phyloP scores from a whole-genome alignment of 2,888 invertebrate species.

The Rambutsinella grinnellia region DNA sequence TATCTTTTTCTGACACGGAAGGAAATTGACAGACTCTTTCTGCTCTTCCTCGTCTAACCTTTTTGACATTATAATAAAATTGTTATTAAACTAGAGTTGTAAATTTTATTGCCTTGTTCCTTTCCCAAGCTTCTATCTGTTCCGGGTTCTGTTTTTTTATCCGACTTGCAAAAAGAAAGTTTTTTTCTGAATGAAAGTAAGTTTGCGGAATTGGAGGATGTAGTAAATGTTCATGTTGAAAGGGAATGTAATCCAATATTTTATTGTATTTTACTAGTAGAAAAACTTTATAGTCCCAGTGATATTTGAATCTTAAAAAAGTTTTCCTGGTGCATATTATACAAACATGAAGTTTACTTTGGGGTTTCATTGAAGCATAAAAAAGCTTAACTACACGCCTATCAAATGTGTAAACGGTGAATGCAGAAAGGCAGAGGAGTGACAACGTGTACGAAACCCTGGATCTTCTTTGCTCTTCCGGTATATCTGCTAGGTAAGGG shows the following conservation, averaged over 20 bases:
- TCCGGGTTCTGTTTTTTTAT: constrained; percentile 10
- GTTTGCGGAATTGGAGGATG: background rate
- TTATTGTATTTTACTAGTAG: background rate
- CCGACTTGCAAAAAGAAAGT: constrained; percentile 24
- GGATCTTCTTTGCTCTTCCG: too few species aligned
- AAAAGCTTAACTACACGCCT: too few species aligned
- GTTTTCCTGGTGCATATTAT: too few species aligned
- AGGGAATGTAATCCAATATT: background rate
- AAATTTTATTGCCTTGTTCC: background rate
- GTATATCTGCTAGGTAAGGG: too few species aligned
- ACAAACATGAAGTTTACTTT: too few species aligned
- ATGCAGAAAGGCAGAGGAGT: too few species aligned
- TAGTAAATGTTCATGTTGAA: background rate
- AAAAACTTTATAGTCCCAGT: too few species aligned
- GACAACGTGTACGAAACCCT: too few species aligned
- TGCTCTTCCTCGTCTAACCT: background rate
- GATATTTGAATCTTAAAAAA: too few species aligned
- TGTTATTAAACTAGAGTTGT: background rate
- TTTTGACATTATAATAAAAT: background rate
- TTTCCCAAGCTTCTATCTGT: constrained; percentile 14
- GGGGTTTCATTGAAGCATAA: too few species aligned
- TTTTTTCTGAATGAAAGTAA: background rate
- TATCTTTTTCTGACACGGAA: constrained; percentile 19
- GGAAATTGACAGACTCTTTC: constrained; percentile 18
- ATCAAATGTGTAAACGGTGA: too few species aligned